These are phyloP conservation scores for Hyperoodon ampullatus DNA, from an alignment of 2,113 vertebrate genomes.

Conservation along the genomic window DNA sequence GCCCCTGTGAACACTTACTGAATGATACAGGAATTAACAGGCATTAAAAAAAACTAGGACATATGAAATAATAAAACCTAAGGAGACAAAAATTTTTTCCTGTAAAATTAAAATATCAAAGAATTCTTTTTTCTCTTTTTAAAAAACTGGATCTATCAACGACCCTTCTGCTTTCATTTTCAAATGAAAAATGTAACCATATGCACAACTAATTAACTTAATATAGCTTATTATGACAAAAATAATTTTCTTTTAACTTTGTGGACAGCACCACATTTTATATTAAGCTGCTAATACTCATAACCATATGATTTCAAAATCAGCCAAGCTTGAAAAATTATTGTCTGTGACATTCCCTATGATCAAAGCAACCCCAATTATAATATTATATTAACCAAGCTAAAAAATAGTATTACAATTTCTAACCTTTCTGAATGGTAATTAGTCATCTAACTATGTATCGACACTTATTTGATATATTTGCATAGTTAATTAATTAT, in stretches of 20 bases:
- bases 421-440: conserved; percentile 74
- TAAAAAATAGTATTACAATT: conserved; percentile 74
- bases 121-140: conserved; percentile 47
- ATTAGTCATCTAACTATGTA: conserved; percentile 77
- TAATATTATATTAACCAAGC: conserved; percentile 77
- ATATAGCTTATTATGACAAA: conserved; percentile 74
- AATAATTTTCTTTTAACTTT: conserved; percentile 72
- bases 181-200: conserved; percentile 58
- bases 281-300: conserved; percentile 69
- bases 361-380: conserved; percentile 80
- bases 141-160: conserved; percentile 32
- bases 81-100: neutral
- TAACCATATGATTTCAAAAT: conserved; percentile 72
- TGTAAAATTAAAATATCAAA: conserved; percentile 57
- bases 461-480: conserved; percentile 75
- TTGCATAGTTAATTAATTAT: conserved; percentile 80
- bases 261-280: conserved; percentile 57
- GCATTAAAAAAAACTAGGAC: neutral
- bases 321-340: conserved; percentile 76
- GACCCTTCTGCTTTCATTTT: conserved; percentile 52
- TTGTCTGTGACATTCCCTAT: conserved; percentile 69
- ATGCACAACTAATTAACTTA: conserved; percentile 73
- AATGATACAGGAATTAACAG: neutral
- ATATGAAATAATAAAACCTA: conserved; percentile 23
- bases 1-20: neutral